A percentile compares a stretch with the other conserved stretches of the same genome.
Evolutionary conservation across 2,113 vertebrate species (phyloP).

Genomic region (Ariopsis seemanni): DNA sequence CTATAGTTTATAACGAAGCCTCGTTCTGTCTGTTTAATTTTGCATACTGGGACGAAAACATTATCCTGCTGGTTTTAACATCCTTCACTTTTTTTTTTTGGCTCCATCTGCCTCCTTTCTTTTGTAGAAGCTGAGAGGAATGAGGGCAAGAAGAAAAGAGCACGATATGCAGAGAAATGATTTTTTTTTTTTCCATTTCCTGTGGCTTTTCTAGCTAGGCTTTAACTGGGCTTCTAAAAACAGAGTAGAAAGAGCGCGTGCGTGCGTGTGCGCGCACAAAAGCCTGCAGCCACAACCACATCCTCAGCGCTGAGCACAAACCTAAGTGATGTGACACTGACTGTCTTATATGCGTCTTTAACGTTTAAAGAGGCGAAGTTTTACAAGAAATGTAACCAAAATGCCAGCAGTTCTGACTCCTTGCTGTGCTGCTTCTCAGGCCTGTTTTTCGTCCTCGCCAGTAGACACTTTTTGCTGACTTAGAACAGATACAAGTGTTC

Average conservation of each 20-base stretch:
- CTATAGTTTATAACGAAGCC: neutral
- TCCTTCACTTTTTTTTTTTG: neutral
- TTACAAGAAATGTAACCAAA: slow-evolving; percentile 13
- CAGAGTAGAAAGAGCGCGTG: slow-evolving; percentile 40
- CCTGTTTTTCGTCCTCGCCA: neutral
- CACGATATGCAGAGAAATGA: slow-evolving; percentile 34
- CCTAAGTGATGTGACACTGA: slow-evolving; percentile 43
- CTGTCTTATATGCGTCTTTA: slow-evolving; percentile 42
- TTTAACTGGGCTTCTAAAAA: slow-evolving; percentile 57
- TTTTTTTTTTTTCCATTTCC: slow-evolving; percentile 71
- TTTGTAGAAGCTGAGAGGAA: neutral
- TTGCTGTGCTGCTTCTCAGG: neutral
- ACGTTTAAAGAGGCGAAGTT: slow-evolving; percentile 19
- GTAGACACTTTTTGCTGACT: neutral
- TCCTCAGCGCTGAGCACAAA: slow-evolving; percentile 64
- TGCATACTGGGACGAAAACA: neutral
- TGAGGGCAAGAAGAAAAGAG: slow-evolving; percentile 7
- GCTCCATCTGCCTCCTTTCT: neutral
- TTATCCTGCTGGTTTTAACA: neutral
- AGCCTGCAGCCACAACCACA: slow-evolving; percentile 66
- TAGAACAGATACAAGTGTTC: neutral
- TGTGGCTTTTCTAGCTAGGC: slow-evolving; percentile 65
- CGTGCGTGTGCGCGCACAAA: neutral
- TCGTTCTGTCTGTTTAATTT: neutral
- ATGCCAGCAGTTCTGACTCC: neutral